Evolutionary conservation across 2,888 invertebrate species (phyloP), one percentile per base, ranked within the genome.

Genomic region (Pheosia tremula): DNA sequence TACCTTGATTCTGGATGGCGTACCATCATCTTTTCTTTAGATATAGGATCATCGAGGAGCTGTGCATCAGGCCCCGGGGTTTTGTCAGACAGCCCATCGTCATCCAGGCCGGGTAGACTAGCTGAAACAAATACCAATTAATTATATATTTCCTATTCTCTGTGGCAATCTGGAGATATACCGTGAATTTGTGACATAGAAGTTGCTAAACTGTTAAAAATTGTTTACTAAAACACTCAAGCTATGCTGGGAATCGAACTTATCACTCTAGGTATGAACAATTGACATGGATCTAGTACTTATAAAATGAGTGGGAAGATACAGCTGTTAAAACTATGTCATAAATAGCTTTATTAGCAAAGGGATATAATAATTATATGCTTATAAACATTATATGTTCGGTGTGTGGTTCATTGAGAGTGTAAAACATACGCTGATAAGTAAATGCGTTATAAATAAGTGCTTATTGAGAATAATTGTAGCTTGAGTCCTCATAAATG

Each of bases 1-100:
- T 47, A 47, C 47, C n/a, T 47, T 11, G 47, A 0, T 3, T 47
- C 47, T 4, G 47, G 47, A n/a, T 47, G 83, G 2, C 90, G 90
- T 37, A 92, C 91, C 85, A 88, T 87, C 84, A 89, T 88, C 78
- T 90, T 89, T 59, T 88, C 84, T 43, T 85, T 62, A 5, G 83
- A 63, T 36, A 75, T 68, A 0, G 75, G 69, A 37, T 87, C 83
- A 60, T 87, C 83, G 24, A 78, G 69, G 4, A 73, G 71, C 62
- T 85, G 86, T 58, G 84, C 78, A 7, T 85, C 80, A 1, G 85
- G 72, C 0, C 69, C 71, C 49, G 83, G 79, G 54, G 79, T 79
- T 66, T 77, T 82, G 24, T 79, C 72, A 3, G 82, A 72, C 60
- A 57, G 50, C 4, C 76, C 87, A 78, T 88, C 86, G 43, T 85